Conservation (phyloP, 2,888 invertebrate species). For the Agrotis clavis region DNA sequence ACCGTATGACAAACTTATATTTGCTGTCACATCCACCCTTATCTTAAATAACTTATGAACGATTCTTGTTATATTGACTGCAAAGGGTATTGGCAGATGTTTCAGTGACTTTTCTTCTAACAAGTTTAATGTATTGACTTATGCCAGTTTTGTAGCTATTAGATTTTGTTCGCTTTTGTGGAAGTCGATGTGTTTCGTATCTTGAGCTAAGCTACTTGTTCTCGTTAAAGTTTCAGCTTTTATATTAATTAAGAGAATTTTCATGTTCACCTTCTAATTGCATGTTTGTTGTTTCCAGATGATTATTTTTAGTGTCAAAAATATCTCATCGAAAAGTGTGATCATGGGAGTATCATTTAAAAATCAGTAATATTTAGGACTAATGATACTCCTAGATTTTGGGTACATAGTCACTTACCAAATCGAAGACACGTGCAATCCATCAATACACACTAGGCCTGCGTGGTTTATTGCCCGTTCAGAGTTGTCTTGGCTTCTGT, state of each 20-base stretch:
- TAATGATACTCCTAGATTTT: too few species aligned
- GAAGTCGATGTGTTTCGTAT: conserved; percentile 43
- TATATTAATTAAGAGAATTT: not conserved
- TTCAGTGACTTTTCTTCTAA: conserved; percentile 62
- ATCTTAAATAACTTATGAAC: conserved; percentile 47
- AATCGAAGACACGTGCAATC: too few species aligned
- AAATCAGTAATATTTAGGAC: too few species aligned
- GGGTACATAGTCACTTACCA: too few species aligned
- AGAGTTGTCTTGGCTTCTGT: too few species aligned
- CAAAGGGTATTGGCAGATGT: conserved; percentile 57
- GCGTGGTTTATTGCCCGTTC: not conserved
- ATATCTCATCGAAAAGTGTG: too few species aligned
- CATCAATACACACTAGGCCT: too few species aligned
- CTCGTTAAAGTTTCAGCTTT: not conserved
- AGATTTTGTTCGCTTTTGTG: conserved; percentile 48
- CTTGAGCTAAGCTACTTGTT: conserved; percentile 11
- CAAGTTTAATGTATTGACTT: conserved; percentile 65
- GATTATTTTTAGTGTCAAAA: not conserved
- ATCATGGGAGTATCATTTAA: too few species aligned
- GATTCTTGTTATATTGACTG: conserved; percentile 39
- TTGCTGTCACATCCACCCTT: conserved; percentile 59
- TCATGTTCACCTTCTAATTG: not conserved
- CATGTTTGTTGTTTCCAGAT: not conserved
- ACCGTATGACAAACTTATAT: conserved; percentile 73
- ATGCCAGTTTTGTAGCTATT: conserved; percentile 51